Percentiles rank a stretch among this genome's conserved stretches.
Conservation (phyloP, 2,888 invertebrate species). For the Ichneumoninae sp. region DNA sequence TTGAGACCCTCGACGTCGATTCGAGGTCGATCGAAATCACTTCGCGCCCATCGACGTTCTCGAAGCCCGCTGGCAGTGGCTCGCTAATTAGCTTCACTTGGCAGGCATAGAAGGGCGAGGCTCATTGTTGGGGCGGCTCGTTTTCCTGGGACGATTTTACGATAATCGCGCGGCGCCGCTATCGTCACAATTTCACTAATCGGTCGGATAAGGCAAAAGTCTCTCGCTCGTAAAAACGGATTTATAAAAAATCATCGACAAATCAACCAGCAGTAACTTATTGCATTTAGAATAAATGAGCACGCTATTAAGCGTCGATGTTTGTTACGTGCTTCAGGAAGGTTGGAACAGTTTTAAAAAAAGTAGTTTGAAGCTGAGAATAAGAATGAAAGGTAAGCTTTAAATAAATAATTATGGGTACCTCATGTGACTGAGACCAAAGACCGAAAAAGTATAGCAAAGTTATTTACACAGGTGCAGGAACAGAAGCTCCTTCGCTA, state of each 20-base stretch:
- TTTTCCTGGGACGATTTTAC: not conserved
- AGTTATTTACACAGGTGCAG: slow-evolving; percentile 5
- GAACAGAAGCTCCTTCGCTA: not conserved
- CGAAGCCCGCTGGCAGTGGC: slow-evolving; percentile 25
- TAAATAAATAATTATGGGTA: not conserved
- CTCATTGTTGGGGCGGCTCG: not conserved
- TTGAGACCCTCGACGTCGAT: slow-evolving; percentile 17
- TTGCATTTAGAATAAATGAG: too few species aligned
- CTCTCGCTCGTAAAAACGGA: not conserved
- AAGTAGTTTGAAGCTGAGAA: not conserved
- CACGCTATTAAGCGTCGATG: too few species aligned
- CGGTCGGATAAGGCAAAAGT: not conserved
- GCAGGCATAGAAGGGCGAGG: not conserved
- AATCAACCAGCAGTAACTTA: too few species aligned
- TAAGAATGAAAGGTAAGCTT: not conserved
- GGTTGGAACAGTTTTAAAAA: not conserved
- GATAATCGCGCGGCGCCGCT: not conserved
- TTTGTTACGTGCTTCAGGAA: not conserved
- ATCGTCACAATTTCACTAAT: not conserved
- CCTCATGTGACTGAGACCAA: not conserved
- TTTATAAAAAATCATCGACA: not conserved
- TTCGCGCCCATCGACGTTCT: slow-evolving; percentile 9
- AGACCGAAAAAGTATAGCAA: not conserved
- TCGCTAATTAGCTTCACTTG: slow-evolving; percentile 13
- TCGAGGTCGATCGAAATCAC: slow-evolving; percentile 6